Conservation (phyloP, 2,888 invertebrate genomes). For the Drosophila siamana region DNA sequence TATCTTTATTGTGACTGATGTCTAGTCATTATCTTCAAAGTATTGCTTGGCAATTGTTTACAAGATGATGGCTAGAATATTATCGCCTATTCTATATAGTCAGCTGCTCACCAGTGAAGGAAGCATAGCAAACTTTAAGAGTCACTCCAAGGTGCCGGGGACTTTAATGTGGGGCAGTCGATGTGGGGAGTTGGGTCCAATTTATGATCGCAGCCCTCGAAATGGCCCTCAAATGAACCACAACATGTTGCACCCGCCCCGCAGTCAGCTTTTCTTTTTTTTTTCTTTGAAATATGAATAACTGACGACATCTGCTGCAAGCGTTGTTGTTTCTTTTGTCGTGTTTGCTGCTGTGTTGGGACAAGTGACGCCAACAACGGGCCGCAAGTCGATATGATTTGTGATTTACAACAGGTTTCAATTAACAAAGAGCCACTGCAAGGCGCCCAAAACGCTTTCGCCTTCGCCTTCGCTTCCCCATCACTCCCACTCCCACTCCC, state of each 20-base stretch:
- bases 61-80: background rate
- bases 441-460: conserved; percentile 18
- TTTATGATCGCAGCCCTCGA: conserved; percentile 30
- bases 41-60: too few relatives aligned
- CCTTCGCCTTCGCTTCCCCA: background rate
- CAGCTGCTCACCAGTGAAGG: background rate
- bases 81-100: background rate
- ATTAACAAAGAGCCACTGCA: conserved; percentile 66
- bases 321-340: conserved; percentile 20
- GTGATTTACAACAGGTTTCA: conserved; percentile 81
- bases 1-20: too few relatives aligned
- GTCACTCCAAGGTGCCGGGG: background rate
- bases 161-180: background rate
- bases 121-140: background rate
- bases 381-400: conserved; percentile 69
- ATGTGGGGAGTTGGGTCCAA: background rate
- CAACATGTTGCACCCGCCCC: conserved; percentile 39
- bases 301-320: conserved; percentile 68
- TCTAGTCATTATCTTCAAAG: too few relatives aligned
- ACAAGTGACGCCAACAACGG: conserved; percentile 45
- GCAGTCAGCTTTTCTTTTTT: conserved; percentile 27
- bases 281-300: conserved; percentile 69
- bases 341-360: conserved; percentile 41
- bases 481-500: background rate
- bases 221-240: conserved; percentile 35